Base-by-base conservation (phyloP, 2,888 invertebrate genomes). In the Amphipyra berbera region DNA sequence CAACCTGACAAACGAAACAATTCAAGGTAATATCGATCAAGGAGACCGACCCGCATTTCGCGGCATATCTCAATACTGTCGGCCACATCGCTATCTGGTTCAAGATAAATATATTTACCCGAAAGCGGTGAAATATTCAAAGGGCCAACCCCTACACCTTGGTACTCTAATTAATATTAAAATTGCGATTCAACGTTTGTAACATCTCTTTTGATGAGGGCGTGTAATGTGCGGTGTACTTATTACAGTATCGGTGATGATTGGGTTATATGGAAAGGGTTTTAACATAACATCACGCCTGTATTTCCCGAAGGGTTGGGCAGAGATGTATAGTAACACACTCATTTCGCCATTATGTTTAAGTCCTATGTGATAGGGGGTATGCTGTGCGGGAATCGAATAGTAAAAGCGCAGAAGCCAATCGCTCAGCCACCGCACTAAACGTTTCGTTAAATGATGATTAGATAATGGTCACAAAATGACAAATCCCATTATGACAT, bases 111-210 rank as follows among this genome's bases (percentile, higher is more conserved):
- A 58, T 69, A 75, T 75, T 73, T 75, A 63, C 73, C 61, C 67
- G 54, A 44, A 61, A 57, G 38, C 60, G 66, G 81, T 88, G 81
- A 86, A 87, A 88, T 86, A 88, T 90, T 89, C 86, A 88, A 80
- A 81, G 79, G 85, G 72, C 65, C 68, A 71, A 75, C 61, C 78
- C 74, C 66, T 68, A 67, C 61, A 72, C 69, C 55, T 63, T 42
- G 41, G 41, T 63, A 53, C 42, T 72, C 78, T 84, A 88, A 89
- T 89, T 88, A 88, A 88, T 88, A 87, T 86, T 88, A 80, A n/a
- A 87, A 85, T 76, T 77, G 67, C 65, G 76, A 82, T 83, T 79
- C 76, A 79, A 82, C 76, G 8, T 37, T 37, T 59, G 68, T 68
- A 64, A 70, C 66, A 73, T 76, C 67, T 73, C 57, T 67, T 74